A percentile compares a stretch with the other conserved stretches of the same genome.
Conservation (phyloP, 1,140 invertebrate species). For the Drosophila tani region DNA sequence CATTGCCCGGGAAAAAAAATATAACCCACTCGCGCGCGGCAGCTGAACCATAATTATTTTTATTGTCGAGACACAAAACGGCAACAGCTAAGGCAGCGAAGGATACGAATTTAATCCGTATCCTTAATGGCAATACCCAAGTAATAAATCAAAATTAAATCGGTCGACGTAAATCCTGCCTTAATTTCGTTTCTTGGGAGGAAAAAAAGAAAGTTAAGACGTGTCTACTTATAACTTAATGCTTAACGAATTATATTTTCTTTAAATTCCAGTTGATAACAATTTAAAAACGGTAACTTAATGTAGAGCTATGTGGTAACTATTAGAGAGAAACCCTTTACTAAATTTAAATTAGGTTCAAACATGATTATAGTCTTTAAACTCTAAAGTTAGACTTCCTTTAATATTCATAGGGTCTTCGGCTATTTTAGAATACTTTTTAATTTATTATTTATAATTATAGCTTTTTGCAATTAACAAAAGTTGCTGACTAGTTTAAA, state of each 20-base stretch:
- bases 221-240: background rate
- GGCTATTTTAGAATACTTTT: no score
- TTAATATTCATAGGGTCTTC: background rate
- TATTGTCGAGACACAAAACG: slow-evolving; percentile 25
- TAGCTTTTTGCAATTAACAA: background rate
- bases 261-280: background rate
- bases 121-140: background rate
- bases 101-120: slow-evolving; percentile 20
- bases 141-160: slow-evolving; percentile 39
- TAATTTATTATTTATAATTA: background rate
- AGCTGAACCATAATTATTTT: slow-evolving; percentile 26
- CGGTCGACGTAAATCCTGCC: background rate
- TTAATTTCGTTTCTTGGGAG: background rate
- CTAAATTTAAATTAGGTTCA: background rate
- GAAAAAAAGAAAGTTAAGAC: background rate
- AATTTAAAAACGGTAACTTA: background rate
- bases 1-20: slow-evolving; percentile 1
- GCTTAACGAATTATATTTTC: background rate
- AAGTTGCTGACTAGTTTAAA: background rate
- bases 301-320: background rate
- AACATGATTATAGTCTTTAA: background rate
- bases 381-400: rapidly evolving
- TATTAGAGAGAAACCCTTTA: no score
- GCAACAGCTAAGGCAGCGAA: slow-evolving; percentile 17
- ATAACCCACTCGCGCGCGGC: background rate